phyloP scores from a whole-genome alignment of 2,113 vertebrate genomes.

The Caloenas nicobarica region DNA sequence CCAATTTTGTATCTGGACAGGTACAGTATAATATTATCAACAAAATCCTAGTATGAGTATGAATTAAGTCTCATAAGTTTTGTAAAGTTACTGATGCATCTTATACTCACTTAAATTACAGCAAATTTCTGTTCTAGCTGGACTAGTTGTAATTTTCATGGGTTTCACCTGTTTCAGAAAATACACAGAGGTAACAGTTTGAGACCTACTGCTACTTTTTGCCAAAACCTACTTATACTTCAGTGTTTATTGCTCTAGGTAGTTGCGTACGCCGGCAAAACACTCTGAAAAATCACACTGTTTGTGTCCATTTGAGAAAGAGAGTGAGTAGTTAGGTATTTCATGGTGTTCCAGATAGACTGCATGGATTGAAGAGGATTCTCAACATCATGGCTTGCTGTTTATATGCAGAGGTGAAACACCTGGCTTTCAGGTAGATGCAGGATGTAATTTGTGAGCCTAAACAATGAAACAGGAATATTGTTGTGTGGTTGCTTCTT shows the following conservation, averaged over 20 bases:
- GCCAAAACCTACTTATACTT: background rate
- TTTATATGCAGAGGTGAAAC: background rate
- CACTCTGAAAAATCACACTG: background rate
- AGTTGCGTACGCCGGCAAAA: background rate
- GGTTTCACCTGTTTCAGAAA: background rate
- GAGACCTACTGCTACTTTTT: background rate
- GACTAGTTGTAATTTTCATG: background rate
- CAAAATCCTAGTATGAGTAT: background rate
- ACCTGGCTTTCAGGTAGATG: background rate
- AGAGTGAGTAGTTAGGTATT: background rate
- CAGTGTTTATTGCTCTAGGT: background rate
- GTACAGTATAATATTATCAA: slow-evolving; percentile 68
- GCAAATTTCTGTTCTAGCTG: background rate
- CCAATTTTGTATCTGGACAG: slow-evolving; percentile 97
- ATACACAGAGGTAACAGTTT: background rate
- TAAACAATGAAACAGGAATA: background rate
- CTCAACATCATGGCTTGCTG: background rate
- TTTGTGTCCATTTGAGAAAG: background rate
- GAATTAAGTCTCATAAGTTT: background rate
- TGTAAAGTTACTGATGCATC: background rate
- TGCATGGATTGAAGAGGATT: background rate
- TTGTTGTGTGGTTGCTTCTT: background rate
- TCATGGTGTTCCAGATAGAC: background rate
- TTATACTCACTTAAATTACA: background rate
- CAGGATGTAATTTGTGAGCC: background rate